phyloP scores from a whole-genome alignment of 2,888 invertebrate genomes.

The Folsomia manolachei region DNA sequence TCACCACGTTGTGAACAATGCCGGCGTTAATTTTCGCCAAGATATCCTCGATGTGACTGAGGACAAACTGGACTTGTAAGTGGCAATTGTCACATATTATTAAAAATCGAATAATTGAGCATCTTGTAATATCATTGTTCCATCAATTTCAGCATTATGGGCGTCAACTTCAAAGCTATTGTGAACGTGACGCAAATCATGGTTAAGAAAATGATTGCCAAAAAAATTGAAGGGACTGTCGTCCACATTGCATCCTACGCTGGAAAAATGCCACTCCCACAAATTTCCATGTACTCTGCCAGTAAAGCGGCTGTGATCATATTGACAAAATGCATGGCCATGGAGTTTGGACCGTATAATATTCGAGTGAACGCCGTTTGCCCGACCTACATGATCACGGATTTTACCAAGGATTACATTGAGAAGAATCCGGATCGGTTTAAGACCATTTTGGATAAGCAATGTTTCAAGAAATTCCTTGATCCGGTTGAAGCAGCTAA shows the following conservation, averaged over 20 bases:
- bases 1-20: slow-evolving; percentile 18
- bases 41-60: slow-evolving; percentile 11
- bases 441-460: slow-evolving; percentile 14
- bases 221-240: slow-evolving; percentile 8
- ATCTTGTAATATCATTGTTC: too few relatives aligned
- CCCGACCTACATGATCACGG: slow-evolving; percentile 25
- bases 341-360: slow-evolving; percentile 15
- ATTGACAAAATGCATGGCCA: slow-evolving; percentile 22
- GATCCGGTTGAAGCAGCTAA: slow-evolving; percentile 14
- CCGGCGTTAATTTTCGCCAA: slow-evolving; percentile 13
- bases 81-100: background rate
- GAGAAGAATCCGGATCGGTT: slow-evolving; percentile 20
- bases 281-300: slow-evolving; percentile 11
- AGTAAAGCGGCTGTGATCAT: slow-evolving; percentile 23
- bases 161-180: slow-evolving; percentile 10
- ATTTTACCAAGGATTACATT: slow-evolving; percentile 20
- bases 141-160: slow-evolving; percentile 10
- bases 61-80: slow-evolving; percentile 18
- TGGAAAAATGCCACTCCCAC: background rate
- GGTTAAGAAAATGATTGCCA: slow-evolving; percentile 6
- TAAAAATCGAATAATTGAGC: background rate
- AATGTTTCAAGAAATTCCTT: slow-evolving; percentile 17
- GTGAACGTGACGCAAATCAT: slow-evolving; percentile 8
- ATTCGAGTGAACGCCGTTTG: slow-evolving; percentile 24
- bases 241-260: slow-evolving; percentile 10